These are phyloP conservation scores for Bombus terrestris DNA, from an alignment of 1,140 invertebrate species.

Conservation along the genomic window DNA sequence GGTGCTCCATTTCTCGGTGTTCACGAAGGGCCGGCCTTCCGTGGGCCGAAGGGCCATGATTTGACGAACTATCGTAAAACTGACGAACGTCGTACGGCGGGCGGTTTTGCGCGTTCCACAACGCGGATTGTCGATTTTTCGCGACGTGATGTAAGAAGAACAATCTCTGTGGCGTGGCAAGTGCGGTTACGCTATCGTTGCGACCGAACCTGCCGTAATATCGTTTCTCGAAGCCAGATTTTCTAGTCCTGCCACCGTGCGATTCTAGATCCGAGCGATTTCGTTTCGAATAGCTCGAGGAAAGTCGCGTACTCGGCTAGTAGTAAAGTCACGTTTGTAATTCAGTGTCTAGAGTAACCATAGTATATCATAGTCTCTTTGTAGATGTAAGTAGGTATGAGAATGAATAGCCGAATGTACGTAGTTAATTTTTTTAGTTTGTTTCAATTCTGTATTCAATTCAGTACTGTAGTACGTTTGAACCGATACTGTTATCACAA, in stretches of 20 bases:
- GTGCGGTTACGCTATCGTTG: slow-evolving; percentile 46
- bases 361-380: no score
- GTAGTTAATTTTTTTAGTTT: no score
- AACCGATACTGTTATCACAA: no score
- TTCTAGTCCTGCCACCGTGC: not conserved
- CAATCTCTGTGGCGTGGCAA: slow-evolving; percentile 18
- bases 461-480: no score
- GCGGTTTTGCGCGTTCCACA: slow-evolving; percentile 11
- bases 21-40: not conserved
- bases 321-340: not conserved
- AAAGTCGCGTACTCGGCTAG: slow-evolving; percentile 22
- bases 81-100: not conserved
- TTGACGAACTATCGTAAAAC: slow-evolving; percentile 20
- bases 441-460: no score
- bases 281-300: slow-evolving; percentile 21
- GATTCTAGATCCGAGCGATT: not conserved
- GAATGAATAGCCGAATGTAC: no score
- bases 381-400: not conserved
- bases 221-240: slow-evolving; percentile 22
- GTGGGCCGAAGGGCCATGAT: no score
- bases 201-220: slow-evolving; percentile 10
- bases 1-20: not conserved
- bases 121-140: slow-evolving; percentile 42
- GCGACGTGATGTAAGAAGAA: slow-evolving; percentile 44
- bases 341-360: not conserved